Conservation (phyloP, 2,797 vertebrate genomes). For the Tokudaia muenninki region DNA sequence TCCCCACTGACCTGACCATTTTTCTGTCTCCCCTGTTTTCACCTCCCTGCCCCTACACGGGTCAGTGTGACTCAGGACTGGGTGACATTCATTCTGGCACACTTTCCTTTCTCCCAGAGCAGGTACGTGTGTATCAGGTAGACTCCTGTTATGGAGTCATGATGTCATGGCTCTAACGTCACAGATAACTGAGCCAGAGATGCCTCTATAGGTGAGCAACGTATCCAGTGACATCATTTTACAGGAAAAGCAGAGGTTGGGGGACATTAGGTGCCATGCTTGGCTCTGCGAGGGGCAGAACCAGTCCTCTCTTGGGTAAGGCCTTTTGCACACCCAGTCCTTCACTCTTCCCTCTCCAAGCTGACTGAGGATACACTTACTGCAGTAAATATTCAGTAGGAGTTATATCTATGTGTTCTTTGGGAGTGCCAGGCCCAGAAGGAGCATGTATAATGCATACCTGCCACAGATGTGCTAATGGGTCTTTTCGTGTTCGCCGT, state of each 20-base stretch:
- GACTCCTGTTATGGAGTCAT: neutral
- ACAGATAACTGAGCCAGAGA: neutral
- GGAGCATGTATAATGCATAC: neutral
- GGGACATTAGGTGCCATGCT: neutral
- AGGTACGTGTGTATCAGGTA: neutral
- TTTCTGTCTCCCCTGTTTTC: neutral
- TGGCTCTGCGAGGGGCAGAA: neutral
- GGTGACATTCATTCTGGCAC: neutral
- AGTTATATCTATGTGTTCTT: slow-evolving; percentile 24
- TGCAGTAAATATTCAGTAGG: neutral
- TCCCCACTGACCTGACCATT: neutral
- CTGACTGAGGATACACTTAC: neutral
- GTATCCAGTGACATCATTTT: neutral
- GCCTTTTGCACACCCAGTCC: neutral
- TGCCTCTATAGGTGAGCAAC: neutral
- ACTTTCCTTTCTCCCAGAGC: neutral
- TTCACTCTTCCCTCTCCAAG: neutral
- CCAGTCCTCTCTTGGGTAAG: neutral
- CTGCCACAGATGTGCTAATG: slow-evolving; percentile 44
- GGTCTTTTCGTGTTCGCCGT: slow-evolving; percentile 40
- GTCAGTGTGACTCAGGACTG: neutral
- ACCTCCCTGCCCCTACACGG: neutral
- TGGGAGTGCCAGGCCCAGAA: neutral
- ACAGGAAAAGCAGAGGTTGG: neutral
- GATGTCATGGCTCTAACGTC: neutral